Evolutionary conservation across 2,797 vertebrate species (phyloP), one percentile per base, ranked within the genome.

Genomic region (Sternotherus odoratus): DNA sequence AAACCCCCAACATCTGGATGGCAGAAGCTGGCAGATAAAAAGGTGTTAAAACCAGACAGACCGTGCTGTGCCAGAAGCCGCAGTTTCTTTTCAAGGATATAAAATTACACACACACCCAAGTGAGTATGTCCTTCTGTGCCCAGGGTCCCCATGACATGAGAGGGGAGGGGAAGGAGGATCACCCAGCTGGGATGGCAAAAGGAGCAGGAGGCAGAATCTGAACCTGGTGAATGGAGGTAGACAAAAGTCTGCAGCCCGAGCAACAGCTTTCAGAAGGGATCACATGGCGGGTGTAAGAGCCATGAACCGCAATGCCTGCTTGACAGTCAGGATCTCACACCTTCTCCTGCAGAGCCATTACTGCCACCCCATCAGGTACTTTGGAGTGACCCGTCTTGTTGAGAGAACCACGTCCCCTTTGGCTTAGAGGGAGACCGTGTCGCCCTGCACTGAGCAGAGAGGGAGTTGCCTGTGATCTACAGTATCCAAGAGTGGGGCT

Each of bases 91-190:
- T 28, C 28, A 30, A 16, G 33, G 15, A 28, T 60, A 60, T 63
- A 63, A 23, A 66, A 66, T 17, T 36, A 36, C 6, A 26, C 12
- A 26, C 4, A 11, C 60, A 33, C 4, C 33, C n/a, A 21, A 21
- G 63, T 36, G 63, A 66, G 63, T 11, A 17, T 66, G 63, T 36
- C 63, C 33, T 21, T 36, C 33, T 66, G 19, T 16, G 17, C 19
- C 63, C 63, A 66, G n/a, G 63, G 63, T 16, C 24, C 74, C 1
- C 0, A 0, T 60, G 43, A 30, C 0, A 0, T 4, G 53, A 4
- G 4, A 0, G 2, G 72, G 86, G 77, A 60, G 49, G 63, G 36
- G 1, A 57, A 43, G 53, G 83, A 77, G 63, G 69, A n/a, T 26
- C 60, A 26, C 24, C 60, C 60, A n/a, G 33, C 33, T 19, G 16